Evolutionary conservation across 2,113 vertebrate species (phyloP).

Genomic region (Centropristis striata): DNA sequence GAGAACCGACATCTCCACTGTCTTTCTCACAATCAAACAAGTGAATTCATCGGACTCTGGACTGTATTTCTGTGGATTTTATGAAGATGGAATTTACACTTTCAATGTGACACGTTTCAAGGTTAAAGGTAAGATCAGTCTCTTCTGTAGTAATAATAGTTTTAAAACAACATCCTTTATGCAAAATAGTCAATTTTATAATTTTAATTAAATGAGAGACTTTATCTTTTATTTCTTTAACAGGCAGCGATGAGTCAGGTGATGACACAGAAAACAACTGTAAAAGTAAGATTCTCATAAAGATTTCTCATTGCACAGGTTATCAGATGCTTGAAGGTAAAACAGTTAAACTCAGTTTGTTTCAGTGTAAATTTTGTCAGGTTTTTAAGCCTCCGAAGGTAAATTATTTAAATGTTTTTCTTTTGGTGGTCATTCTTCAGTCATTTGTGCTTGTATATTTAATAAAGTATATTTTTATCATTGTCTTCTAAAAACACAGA

Average conservation of each 20-base stretch:
- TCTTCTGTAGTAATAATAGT: too few species aligned
- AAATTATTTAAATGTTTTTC: too few species aligned
- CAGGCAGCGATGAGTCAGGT: neutral
- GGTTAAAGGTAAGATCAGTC: conserved; percentile 4
- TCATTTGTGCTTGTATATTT: too few species aligned
- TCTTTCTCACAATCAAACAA: neutral
- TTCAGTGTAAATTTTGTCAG: too few species aligned
- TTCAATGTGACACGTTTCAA: neutral
- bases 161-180: too few species aligned
- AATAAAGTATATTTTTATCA: too few species aligned
- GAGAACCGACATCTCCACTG: neutral
- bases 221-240: neutral
- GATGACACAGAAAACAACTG: neutral
- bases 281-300: neutral
- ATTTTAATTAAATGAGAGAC: too few species aligned
- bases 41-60: conserved; percentile 17
- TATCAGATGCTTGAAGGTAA: neutral
- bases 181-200: too few species aligned
- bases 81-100: fast-evolving
- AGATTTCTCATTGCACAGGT: neutral
- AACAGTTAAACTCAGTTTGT: neutral
- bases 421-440: too few species aligned
- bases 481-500: too few species aligned
- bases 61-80: conserved; percentile 30
- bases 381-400: too few species aligned